Evolutionary conservation across 1,140 invertebrate species (phyloP).

Genomic region (Hestina assimilis): DNA sequence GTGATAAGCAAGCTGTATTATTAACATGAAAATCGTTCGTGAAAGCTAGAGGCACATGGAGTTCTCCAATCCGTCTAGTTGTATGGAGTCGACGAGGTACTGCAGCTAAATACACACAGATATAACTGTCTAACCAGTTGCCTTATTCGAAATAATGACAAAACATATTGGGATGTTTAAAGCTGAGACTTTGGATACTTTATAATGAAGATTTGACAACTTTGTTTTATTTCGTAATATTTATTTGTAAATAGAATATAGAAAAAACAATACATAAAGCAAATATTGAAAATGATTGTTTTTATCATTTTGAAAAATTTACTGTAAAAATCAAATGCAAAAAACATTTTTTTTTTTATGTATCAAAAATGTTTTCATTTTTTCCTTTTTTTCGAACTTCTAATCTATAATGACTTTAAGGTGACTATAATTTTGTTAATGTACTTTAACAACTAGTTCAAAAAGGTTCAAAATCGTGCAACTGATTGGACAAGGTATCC

Average conservation of each 20-base stretch:
- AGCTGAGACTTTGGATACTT: background rate
- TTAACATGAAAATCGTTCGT: slow-evolving; percentile 33
- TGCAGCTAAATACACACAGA: slow-evolving; percentile 11
- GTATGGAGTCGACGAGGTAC: slow-evolving; percentile 31
- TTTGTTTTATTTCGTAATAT: too few species aligned
- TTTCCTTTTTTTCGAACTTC: too few species aligned
- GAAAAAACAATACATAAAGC: background rate
- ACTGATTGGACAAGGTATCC: too few species aligned
- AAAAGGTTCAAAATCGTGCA: too few species aligned
- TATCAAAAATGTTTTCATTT: too few species aligned
- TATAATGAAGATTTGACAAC: background rate
- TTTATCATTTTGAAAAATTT: background rate
- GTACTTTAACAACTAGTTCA: too few species aligned
- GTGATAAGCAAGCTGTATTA: slow-evolving; percentile 52
- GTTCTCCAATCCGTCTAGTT: slow-evolving; percentile 53
- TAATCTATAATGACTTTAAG: too few species aligned
- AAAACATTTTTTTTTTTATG: too few species aligned
- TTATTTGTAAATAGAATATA: background rate
- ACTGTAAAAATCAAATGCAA: background rate
- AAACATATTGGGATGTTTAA: background rate
- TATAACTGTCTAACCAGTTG: slow-evolving; percentile 4
- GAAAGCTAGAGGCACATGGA: slow-evolving; percentile 47
- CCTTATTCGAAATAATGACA: background rate
- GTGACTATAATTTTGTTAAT: too few species aligned
- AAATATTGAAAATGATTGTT: background rate